These are phyloP conservation scores for Eueremaeus valkanovi DNA, from an alignment of 2,888 invertebrate genomes.

Conservation along the genomic window DNA sequence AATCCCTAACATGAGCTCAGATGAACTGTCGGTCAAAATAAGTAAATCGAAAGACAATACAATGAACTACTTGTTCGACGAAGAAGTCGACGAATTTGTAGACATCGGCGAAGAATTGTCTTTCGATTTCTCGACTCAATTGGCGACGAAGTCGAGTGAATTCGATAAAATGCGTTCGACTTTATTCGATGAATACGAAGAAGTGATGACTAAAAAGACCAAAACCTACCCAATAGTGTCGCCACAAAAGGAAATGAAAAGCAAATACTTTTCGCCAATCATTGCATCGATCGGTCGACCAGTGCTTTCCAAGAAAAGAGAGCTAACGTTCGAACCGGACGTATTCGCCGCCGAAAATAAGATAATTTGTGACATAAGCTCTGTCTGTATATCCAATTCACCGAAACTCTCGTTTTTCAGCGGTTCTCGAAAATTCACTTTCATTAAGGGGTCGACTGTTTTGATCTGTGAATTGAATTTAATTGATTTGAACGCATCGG, in stretches of 20 bases:
- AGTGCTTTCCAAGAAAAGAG: slow-evolving; percentile 22
- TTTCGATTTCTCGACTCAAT: neutral
- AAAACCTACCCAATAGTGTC: slow-evolving; percentile 19
- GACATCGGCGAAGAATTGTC: neutral
- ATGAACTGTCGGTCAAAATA: neutral
- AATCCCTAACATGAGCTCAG: neutral
- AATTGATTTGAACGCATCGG: slow-evolving; percentile 26
- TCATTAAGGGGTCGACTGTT: slow-evolving; percentile 34
- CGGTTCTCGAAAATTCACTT: slow-evolving; percentile 37
- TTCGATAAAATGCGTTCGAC: slow-evolving; percentile 38
- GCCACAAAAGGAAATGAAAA: neutral
- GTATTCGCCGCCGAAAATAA: slow-evolving; percentile 18
- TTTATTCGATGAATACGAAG: slow-evolving; percentile 41
- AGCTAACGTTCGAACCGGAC: slow-evolving; percentile 33
- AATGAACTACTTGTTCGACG: neutral
- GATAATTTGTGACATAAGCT: slow-evolving; percentile 32
- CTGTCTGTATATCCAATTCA: slow-evolving; percentile 23
- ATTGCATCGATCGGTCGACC: neutral
- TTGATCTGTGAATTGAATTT: slow-evolving; percentile 38
- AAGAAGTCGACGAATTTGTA: neutral
- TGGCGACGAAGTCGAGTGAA: neutral
- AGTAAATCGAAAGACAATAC: neutral
- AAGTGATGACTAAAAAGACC: slow-evolving; percentile 30
- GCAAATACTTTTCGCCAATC: slow-evolving; percentile 6
- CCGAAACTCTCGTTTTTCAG: slow-evolving; percentile 41